phyloP scores from a whole-genome alignment of 2,888 invertebrate genomes.

The Hemistola chrysoprasaria region DNA sequence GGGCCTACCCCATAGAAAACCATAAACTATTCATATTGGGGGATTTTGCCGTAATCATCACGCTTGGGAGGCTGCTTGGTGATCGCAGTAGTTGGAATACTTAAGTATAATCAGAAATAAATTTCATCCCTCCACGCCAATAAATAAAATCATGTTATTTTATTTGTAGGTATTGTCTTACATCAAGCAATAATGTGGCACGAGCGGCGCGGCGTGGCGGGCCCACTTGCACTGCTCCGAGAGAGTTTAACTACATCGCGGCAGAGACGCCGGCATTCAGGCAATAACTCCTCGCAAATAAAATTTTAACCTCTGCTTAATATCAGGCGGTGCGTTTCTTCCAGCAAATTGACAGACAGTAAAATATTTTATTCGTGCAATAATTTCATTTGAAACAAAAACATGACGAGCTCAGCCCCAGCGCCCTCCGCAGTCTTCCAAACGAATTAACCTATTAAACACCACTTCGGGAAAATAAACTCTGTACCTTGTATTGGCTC shows the following conservation, averaged over 20 bases:
- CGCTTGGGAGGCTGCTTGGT: no score
- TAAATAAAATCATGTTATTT: conserved; percentile 66
- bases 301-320: conserved; percentile 81
- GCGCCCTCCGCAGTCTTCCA: conserved; percentile 66
- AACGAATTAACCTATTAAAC: conserved; percentile 78
- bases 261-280: conserved; percentile 46
- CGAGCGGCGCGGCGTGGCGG: conserved; percentile 49
- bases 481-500: conserved; percentile 50
- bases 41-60: no score
- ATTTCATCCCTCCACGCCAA: conserved; percentile 45
- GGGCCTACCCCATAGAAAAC: no score
- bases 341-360: conserved; percentile 78
- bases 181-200: conserved; percentile 61
- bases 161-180: conserved; percentile 71
- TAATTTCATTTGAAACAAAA: conserved; percentile 80
- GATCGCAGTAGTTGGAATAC: background rate
- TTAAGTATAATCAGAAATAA: background rate
- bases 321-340: conserved; percentile 67
- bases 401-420: conserved; percentile 48
- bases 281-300: conserved; percentile 72
- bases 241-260: conserved; percentile 56
- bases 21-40: no score
- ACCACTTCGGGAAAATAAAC: conserved; percentile 65
- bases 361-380: conserved; percentile 79
- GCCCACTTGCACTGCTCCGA: conserved; percentile 53